Percentiles rank a stretch among this genome's conserved stretches.
phyloP scores from a whole-genome alignment of 2,113 vertebrate species.

The Urocynchramus pylzowi region DNA sequence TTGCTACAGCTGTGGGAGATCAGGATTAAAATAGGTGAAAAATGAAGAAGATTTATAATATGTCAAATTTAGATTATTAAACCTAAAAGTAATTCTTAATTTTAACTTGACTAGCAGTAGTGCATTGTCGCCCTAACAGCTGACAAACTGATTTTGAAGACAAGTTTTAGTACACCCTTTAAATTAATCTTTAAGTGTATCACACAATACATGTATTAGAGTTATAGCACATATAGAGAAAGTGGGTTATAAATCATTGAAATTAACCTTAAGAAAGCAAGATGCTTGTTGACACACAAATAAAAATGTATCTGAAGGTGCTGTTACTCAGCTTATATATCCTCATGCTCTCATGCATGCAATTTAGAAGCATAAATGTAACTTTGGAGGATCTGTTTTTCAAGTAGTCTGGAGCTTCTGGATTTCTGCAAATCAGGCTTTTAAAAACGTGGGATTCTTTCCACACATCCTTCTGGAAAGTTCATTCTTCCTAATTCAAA shows the following conservation, averaged over 20 bases:
- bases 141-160: background rate
- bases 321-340: background rate
- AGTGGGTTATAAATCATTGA: background rate
- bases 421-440: conserved; percentile 18
- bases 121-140: background rate
- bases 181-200: background rate
- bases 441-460: background rate
- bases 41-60: background rate
- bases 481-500: conserved; percentile 27
- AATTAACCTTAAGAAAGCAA: background rate
- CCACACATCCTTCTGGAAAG: conserved; percentile 24
- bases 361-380: background rate
- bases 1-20: background rate
- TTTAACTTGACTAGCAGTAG: background rate
- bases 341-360: background rate
- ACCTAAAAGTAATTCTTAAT: background rate
- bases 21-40: background rate
- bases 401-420: background rate
- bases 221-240: background rate
- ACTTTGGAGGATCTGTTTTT: background rate
- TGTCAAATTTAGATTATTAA: background rate
- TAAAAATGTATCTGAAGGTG: background rate
- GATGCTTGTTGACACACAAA: background rate
- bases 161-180: background rate
- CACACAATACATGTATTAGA: background rate